phyloP scores from a whole-genome alignment of 1,140 invertebrate species.

The Drosophila nannoptera region DNA sequence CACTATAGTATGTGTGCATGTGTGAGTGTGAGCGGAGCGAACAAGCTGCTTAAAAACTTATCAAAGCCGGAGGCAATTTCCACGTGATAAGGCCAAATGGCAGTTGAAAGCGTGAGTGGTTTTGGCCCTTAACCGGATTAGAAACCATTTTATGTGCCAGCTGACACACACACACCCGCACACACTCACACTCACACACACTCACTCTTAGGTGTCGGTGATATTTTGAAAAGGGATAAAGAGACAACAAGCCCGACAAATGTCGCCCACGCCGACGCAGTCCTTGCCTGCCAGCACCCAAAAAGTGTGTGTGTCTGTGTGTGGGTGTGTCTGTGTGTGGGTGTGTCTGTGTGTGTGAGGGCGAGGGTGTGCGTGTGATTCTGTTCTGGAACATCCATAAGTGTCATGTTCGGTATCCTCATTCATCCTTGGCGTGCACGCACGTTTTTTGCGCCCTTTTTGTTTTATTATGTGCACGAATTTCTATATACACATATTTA shows the following conservation, averaged over 20 bases:
- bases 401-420: slow-evolving; percentile 78
- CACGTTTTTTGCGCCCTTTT: slow-evolving; percentile 77
- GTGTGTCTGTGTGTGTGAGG: slow-evolving; percentile 15
- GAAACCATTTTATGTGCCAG: slow-evolving; percentile 54
- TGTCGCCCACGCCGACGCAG: slow-evolving; percentile 9
- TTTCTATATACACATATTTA: slow-evolving; percentile 59
- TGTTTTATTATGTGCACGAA: slow-evolving; percentile 78
- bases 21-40: neutral
- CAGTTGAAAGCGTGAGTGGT: slow-evolving; percentile 54
- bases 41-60: slow-evolving; percentile 39
- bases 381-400: slow-evolving; percentile 72
- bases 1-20: neutral
- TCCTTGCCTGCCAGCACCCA: slow-evolving; percentile 12
- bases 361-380: slow-evolving; percentile 22
- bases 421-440: slow-evolving; percentile 77
- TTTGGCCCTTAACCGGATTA: slow-evolving; percentile 54
- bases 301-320: slow-evolving; percentile 14
- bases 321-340: slow-evolving; percentile 15
- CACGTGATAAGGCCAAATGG: slow-evolving; percentile 60
- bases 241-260: slow-evolving; percentile 35
- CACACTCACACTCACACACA: slow-evolving; percentile 12
- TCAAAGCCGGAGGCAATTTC: slow-evolving; percentile 53
- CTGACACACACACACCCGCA: slow-evolving; percentile 13
- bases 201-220: slow-evolving; percentile 41
- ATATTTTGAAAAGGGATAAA: slow-evolving; percentile 54